Evolutionary conservation across 2,797 vertebrate genomes (phyloP), one percentile per base, ranked within the genome.

Genomic region (Cirrhinus molitorella): DNA sequence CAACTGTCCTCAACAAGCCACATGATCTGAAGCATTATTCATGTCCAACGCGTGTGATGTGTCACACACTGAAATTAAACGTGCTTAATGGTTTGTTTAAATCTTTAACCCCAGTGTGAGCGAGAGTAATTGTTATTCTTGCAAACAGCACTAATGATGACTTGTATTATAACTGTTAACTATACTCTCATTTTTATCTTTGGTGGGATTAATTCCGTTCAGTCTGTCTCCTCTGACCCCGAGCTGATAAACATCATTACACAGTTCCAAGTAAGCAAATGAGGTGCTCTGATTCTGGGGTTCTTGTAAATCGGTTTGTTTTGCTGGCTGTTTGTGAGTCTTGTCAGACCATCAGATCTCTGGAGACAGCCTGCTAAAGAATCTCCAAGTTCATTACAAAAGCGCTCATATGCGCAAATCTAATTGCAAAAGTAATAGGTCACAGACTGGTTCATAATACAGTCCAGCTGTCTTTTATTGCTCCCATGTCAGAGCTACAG

Each of bases 391-490:
- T 88, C 83, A 89, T 88, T 87, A 90, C 65, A 68, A 80, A 85
- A 81, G 79, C 23, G 45, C 66, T 73, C 57, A 77, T 85, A 81
- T 88, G 88, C 87, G 84, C 86, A 90, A 87, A 70, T 89, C 87
- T 91, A 87, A 90, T 85, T 87, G 84, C 76, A 72, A 83, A 83
- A 80, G 80, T 88, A 89, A 90, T 88, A 85, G 87, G 84, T 88
- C 89, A 77, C 88, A 89, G 90, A 83, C 71, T 83, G 77, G 83
- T 89, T 89, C 83, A 81, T 88, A 89, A 90, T 68, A 78, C 61
- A 66, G 84, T 49, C 87, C 88, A 91, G 89, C 86, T 91, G 89
- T 84, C 65, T 85, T 87, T 89, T 85, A 88, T 83, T 66, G 83
- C 47, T 77, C 75, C 76, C 70, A 84, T 66, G 70, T 87, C 81